phyloP scores from a whole-genome alignment of 2,888 invertebrate species.

The Leucoma salicis region DNA sequence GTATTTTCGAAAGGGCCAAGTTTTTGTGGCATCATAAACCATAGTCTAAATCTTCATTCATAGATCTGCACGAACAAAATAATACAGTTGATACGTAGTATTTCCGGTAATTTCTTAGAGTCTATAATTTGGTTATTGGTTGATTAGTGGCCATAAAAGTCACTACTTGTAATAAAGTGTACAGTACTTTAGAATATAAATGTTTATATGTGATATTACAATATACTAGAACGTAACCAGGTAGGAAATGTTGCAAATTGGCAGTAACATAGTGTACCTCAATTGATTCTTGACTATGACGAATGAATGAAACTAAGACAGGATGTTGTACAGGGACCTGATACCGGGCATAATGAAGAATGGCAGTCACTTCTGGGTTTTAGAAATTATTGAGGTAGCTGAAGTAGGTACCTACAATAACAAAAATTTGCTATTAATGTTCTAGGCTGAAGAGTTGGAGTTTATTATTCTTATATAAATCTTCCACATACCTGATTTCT shows the following conservation, averaged over 20 bases:
- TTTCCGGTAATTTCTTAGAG: neutral
- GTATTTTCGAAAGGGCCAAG: conserved; percentile 63
- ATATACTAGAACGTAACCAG: conserved; percentile 12
- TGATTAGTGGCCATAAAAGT: neutral
- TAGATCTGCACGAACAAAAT: conserved; percentile 44
- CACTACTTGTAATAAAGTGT: neutral
- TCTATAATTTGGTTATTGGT: neutral
- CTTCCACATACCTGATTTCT: no score
- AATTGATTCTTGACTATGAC: conserved; percentile 41
- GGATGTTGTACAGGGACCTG: conserved; percentile 34
- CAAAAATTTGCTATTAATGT: no score
- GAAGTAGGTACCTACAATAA: no score
- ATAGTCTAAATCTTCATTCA: conserved; percentile 63
- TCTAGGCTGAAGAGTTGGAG: no score
- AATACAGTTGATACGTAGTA: conserved; percentile 12
- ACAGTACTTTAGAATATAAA: neutral
- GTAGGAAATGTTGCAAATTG: conserved; percentile 37
- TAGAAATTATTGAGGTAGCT: no score
- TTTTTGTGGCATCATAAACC: conserved; percentile 69
- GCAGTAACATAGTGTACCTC: conserved; percentile 33
- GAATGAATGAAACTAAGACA: conserved; percentile 41
- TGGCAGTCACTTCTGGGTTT: conserved; percentile 14
- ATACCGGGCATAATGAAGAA: conserved; percentile 28
- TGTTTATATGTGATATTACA: neutral
- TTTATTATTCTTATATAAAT: no score